Conservation (phyloP, 2,113 vertebrate species). For the Mormoops blainvillei region DNA sequence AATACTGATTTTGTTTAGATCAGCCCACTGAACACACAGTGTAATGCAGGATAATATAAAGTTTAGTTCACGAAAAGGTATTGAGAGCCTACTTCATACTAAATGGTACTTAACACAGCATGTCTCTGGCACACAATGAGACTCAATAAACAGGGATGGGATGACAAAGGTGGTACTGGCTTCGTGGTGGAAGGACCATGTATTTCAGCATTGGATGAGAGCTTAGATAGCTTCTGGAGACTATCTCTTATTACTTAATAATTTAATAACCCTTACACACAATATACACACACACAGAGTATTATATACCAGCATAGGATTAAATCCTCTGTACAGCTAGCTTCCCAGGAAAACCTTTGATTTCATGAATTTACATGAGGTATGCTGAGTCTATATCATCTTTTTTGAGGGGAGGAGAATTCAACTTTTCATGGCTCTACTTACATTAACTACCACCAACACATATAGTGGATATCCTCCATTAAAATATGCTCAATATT, state of each 20-base stretch:
- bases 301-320: neutral
- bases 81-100: neutral
- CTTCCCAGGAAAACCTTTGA: neutral
- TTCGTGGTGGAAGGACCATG: neutral
- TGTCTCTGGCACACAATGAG: neutral
- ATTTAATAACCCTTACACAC: neutral
- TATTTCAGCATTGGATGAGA: neutral
- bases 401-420: neutral
- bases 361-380: constrained; percentile 41
- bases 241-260: neutral
- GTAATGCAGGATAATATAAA: neutral
- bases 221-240: neutral
- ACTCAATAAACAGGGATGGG: neutral
- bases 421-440: neutral
- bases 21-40: neutral
- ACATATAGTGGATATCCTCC: neutral
- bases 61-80: neutral
- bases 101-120: neutral
- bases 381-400: neutral
- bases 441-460: constrained; percentile 1
- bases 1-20: neutral
- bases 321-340: neutral
- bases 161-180: neutral
- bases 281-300: neutral
- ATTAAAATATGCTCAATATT: neutral